These are phyloP conservation scores for Leptinotarsa tumamoca DNA, from an alignment of 2,888 invertebrate genomes.

Conservation along the genomic window DNA sequence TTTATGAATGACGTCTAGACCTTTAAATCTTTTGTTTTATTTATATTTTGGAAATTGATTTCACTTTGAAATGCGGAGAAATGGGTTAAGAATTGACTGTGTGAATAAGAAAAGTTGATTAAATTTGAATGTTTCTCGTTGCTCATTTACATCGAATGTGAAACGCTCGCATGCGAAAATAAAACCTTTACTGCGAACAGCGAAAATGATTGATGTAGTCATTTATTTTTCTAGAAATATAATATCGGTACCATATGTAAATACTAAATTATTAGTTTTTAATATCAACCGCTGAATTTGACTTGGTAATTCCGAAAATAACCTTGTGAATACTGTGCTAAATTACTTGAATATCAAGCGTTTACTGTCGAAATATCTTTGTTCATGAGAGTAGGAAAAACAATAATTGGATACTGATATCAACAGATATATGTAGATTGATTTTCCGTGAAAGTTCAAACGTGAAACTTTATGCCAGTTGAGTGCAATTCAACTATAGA, in stretches of 20 bases:
- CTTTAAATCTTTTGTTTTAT: conserved; percentile 32
- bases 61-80: conserved; percentile 42
- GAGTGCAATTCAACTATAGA: too few relatives aligned
- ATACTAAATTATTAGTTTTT: conserved; percentile 44
- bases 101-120: conserved; percentile 31
- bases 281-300: conserved; percentile 41
- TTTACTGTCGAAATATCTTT: conserved; percentile 10
- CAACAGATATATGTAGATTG: background rate
- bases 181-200: conserved; percentile 15
- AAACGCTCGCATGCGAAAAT: conserved; percentile 23
- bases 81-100: conserved; percentile 41
- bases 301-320: conserved; percentile 40
- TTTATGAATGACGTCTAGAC: conserved; percentile 28
- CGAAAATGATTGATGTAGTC: conserved; percentile 39
- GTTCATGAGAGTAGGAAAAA: background rate
- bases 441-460: too few relatives aligned
- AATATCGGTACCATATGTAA: conserved; percentile 45
- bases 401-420: background rate
- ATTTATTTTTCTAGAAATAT: conserved; percentile 40
- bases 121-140: conserved; percentile 35
- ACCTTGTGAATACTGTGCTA: conserved; percentile 34
- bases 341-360: conserved; percentile 30
- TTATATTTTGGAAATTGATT: conserved; percentile 43
- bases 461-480: too few relatives aligned
- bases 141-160: conserved; percentile 37